Evolutionary conservation across 2,797 vertebrate genomes (phyloP).

Genomic region (Sebastes matsubarae): DNA sequence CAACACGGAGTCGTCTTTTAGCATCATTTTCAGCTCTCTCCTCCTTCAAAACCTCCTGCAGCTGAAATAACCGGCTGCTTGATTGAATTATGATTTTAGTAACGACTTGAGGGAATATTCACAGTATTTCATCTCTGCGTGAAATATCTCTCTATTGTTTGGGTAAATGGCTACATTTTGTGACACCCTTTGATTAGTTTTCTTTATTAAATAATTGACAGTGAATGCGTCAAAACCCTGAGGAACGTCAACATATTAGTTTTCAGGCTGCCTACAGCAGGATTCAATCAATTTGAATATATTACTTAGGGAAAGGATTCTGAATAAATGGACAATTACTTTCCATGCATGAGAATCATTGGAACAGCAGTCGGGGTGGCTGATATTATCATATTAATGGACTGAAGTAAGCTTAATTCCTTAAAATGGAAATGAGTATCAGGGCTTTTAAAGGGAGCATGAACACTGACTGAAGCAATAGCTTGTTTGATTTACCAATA

Average conservation of each 20-base stretch:
- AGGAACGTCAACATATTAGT: conserved; percentile 45
- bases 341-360: conserved; percentile 42
- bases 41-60: conserved; percentile 12
- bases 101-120: conserved; percentile 46
- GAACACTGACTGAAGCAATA: conserved; percentile 24
- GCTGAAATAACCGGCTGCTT: conserved; percentile 33
- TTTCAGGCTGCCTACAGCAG: conserved; percentile 38
- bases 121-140: conserved; percentile 20
- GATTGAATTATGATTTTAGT: conserved; percentile 57
- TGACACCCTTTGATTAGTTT: conserved; percentile 62
- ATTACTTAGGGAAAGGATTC: conserved; percentile 51
- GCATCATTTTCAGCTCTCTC: conserved; percentile 8
- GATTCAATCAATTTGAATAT: conserved; percentile 63
- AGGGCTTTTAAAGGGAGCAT: conserved; percentile 4
- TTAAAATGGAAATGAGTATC: conserved; percentile 48
- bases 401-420: conserved; percentile 34
- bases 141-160: conserved; percentile 53
- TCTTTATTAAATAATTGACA: conserved; percentile 64
- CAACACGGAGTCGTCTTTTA: not conserved
- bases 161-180: conserved; percentile 52
- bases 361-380: conserved; percentile 17
- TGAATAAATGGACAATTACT: conserved; percentile 57
- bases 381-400: conserved; percentile 67
- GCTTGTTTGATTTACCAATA: conserved; percentile 21
- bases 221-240: conserved; percentile 25